A percentile compares a stretch with the other conserved stretches of the same genome.
phyloP scores from a whole-genome alignment of 2,797 vertebrate species.

The Poeciliopsis infans region DNA sequence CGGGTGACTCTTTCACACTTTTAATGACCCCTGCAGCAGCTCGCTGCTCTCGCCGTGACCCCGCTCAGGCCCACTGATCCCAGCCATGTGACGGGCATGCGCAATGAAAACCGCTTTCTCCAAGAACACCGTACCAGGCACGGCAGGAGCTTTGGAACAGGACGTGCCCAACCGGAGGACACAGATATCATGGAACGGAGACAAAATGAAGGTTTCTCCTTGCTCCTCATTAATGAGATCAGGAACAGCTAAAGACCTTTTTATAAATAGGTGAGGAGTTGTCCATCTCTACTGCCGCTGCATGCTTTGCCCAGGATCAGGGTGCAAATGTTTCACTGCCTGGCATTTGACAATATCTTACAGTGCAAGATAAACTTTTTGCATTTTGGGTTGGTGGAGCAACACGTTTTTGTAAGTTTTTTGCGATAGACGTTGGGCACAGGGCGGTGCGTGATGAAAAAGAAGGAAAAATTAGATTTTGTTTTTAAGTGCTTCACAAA shows the following conservation, averaged over 20 bases:
- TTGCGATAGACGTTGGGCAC: background rate
- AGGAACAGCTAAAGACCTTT: background rate
- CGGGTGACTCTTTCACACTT: slow-evolving; percentile 69
- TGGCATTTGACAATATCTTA: background rate
- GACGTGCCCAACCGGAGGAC: slow-evolving; percentile 2
- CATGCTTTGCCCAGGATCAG: background rate
- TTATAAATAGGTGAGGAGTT: background rate
- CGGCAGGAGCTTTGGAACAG: slow-evolving; percentile 17
- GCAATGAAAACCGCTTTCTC: slow-evolving; percentile 44
- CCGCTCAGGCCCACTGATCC: slow-evolving; percentile 66
- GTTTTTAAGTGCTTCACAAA: background rate
- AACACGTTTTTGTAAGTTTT: background rate
- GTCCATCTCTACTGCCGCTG: background rate
- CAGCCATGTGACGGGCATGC: slow-evolving; percentile 71
- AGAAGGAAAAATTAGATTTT: background rate
- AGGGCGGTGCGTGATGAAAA: background rate
- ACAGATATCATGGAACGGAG: background rate
- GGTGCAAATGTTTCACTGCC: background rate
- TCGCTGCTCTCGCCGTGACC: slow-evolving; percentile 48
- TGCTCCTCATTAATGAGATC: background rate
- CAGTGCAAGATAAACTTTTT: background rate
- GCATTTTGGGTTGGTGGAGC: background rate
- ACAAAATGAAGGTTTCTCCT: background rate
- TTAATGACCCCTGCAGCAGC: slow-evolving; percentile 64
- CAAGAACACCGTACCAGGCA: slow-evolving; percentile 43